Evolutionary conservation across 1,140 invertebrate species (phyloP).

Genomic region (Scaptomyza hsui): DNA sequence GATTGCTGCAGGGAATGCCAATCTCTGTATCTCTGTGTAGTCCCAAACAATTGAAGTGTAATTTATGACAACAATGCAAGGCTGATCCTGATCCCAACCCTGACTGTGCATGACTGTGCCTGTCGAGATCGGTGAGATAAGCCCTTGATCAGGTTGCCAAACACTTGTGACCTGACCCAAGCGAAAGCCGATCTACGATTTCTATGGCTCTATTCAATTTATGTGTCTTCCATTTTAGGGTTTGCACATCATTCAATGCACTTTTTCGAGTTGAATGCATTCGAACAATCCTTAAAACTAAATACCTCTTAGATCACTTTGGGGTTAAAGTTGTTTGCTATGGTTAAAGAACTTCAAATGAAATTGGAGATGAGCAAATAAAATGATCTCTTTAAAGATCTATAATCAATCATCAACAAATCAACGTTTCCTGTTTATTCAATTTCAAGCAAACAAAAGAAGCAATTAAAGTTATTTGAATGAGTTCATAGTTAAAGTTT

Average conservation of each 20-base stretch:
- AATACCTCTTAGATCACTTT: slow-evolving; percentile 33
- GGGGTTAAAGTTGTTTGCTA: slow-evolving; percentile 12
- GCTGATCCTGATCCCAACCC: slow-evolving; percentile 23
- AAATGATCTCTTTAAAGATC: slow-evolving; percentile 19
- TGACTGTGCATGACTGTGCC: slow-evolving; percentile 27
- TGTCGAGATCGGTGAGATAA: slow-evolving; percentile 57
- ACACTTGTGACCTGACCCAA: slow-evolving; percentile 54
- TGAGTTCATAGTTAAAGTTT: background rate
- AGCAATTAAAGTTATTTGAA: background rate
- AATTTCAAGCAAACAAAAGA: background rate
- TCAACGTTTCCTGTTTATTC: slow-evolving; percentile 10
- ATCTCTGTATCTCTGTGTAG: slow-evolving; percentile 9
- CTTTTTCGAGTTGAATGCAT: slow-evolving; percentile 20
- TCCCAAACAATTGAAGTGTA: slow-evolving; percentile 73
- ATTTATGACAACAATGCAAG: slow-evolving; percentile 76
- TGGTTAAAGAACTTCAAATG: slow-evolving; percentile 16
- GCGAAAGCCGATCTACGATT: slow-evolving; percentile 26
- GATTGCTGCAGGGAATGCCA: slow-evolving; percentile 43
- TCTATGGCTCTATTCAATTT: background rate
- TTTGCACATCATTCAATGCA: slow-evolving; percentile 26
- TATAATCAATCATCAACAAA: background rate
- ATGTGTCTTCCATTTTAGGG: background rate
- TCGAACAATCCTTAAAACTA: slow-evolving; percentile 3
- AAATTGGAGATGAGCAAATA: slow-evolving; percentile 27
- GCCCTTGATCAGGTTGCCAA: slow-evolving; percentile 76